Evolutionary conservation across 2,113 vertebrate species (phyloP).

Genomic region (Gymnocephalus cernua): DNA sequence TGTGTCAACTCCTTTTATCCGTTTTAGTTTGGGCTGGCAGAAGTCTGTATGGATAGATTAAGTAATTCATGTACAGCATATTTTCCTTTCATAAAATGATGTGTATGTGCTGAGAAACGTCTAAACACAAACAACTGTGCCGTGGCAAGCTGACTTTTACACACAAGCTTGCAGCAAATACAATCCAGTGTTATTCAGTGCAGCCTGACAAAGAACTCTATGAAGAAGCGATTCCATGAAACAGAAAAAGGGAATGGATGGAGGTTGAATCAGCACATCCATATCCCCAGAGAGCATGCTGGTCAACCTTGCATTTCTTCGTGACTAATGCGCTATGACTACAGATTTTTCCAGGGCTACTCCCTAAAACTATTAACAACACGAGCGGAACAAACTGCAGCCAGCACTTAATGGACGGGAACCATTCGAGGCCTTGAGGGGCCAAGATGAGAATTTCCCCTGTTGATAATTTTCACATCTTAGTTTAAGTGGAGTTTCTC

Average conservation of each 20-base stretch:
- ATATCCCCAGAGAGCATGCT: conserved; percentile 26
- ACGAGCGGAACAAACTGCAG: not conserved
- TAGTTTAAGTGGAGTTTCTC: not conserved
- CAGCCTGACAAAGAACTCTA: not conserved
- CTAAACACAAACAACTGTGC: not conserved
- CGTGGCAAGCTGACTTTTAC: not conserved
- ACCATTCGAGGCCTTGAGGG: conserved; percentile 7
- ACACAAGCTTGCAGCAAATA: not conserved
- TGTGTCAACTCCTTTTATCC: not conserved
- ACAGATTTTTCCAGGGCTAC: not conserved
- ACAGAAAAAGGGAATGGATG: not conserved
- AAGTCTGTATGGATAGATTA: not conserved
- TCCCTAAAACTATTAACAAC: not conserved
- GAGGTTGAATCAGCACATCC: conserved; percentile 21
- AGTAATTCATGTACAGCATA: not conserved
- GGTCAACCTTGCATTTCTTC: conserved; percentile 15
- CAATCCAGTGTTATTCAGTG: not conserved
- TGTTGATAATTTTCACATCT: not conserved
- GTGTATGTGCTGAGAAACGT: not conserved
- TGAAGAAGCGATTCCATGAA: conserved; percentile 8
- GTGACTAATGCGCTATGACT: not conserved
- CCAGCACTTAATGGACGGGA: conserved; percentile 17
- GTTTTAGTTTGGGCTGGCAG: not conserved
- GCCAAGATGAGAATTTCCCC: not conserved
- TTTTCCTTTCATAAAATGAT: not conserved